Conservation (phyloP, 2,888 invertebrate species). For the Quadroppia sp. region DNA sequence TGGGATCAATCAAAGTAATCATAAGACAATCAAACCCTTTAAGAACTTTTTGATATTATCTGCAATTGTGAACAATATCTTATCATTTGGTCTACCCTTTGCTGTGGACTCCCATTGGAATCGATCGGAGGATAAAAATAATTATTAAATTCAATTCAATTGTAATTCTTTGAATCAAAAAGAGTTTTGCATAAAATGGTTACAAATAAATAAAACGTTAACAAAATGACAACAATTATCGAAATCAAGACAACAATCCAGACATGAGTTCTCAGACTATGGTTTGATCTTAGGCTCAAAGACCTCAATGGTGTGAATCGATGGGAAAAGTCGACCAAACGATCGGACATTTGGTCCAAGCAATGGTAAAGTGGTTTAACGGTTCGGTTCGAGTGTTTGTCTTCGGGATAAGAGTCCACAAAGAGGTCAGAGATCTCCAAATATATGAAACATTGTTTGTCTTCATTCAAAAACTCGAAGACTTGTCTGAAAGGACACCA, state of each 20-base stretch:
- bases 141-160: too few relatives aligned
- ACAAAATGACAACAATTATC: not conserved
- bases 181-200: too few relatives aligned
- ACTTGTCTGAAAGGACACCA: conserved; percentile 20
- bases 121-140: too few relatives aligned
- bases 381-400: not conserved
- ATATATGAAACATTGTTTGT: not conserved
- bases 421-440: not conserved
- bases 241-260: too few relatives aligned
- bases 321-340: not conserved
- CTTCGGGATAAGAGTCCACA: not conserved
- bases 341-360: not conserved
- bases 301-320: not conserved
- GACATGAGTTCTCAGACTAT: not conserved
- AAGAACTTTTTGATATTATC: too few relatives aligned
- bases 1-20: too few relatives aligned
- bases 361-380: not conserved
- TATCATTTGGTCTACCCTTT: too few relatives aligned
- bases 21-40: too few relatives aligned
- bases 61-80: too few relatives aligned
- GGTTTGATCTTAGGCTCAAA: not conserved
- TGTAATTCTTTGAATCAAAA: too few relatives aligned
- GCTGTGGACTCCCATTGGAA: too few relatives aligned
- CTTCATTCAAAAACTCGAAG: not conserved
- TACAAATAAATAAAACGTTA: too few relatives aligned